These are phyloP conservation scores for Dicycla oo DNA, from an alignment of 2,888 invertebrate species.

Conservation along the genomic window DNA sequence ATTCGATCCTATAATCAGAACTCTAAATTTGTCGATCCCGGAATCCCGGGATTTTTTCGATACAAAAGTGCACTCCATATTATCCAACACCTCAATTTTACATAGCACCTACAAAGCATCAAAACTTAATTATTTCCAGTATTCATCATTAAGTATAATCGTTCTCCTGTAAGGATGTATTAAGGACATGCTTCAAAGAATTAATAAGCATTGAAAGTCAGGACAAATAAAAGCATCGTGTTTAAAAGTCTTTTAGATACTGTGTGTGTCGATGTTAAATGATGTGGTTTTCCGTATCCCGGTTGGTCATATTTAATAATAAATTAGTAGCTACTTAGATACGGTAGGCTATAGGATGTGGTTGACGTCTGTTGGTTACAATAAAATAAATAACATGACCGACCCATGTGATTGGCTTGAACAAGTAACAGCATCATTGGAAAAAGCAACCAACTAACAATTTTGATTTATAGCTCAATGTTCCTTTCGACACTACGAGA, in stretches of 20 bases:
- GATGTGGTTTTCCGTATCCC: conserved; percentile 10
- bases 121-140: not conserved
- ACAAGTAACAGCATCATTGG: conserved; percentile 8
- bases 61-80: too few relatives aligned
- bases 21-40: too few relatives aligned
- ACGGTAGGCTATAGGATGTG: conserved; percentile 7
- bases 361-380: not conserved
- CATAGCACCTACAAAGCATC: not conserved
- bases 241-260: not conserved
- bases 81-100: too few relatives aligned
- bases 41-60: too few relatives aligned
- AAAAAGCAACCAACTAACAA: not conserved
- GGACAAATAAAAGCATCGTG: not conserved
- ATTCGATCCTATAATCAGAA: too few relatives aligned
- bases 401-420: conserved; percentile 1
- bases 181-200: not conserved
- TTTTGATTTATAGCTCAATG: not conserved
- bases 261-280: conserved; percentile 2
- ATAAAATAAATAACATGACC: conserved; percentile 9
- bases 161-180: not conserved
- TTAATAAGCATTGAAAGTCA: not conserved
- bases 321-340: conserved; percentile 12
- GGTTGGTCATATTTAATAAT: conserved; percentile 14
- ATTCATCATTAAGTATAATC: not conserved
- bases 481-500: not conserved